Evolutionary conservation across 2,797 vertebrate genomes (phyloP).

Genomic region (Paratrypauchen microcephalus): DNA sequence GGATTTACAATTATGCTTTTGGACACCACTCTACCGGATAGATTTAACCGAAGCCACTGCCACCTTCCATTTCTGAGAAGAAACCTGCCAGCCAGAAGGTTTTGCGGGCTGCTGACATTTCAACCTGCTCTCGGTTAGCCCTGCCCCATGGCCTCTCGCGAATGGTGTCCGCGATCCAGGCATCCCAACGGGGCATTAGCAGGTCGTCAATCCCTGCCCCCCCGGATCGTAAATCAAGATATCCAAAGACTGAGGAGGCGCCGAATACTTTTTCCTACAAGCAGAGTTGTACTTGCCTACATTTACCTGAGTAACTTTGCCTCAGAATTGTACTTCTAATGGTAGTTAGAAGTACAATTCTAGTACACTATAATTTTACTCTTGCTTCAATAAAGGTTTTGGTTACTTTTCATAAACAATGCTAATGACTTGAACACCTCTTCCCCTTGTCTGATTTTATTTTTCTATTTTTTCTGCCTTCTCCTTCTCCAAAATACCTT

Average conservation of each 20-base stretch:
- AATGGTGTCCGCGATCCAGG: conserved; percentile 55
- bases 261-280: conserved; percentile 56
- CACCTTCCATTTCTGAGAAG: conserved; percentile 71
- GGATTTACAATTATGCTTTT: conserved; percentile 65
- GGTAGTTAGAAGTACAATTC: too few relatives aligned
- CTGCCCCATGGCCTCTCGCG: conserved; percentile 39
- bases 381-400: too few relatives aligned
- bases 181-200: conserved; percentile 62
- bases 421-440: too few relatives aligned
- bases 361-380: too few relatives aligned
- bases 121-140: conserved; percentile 57
- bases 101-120: conserved; percentile 69
- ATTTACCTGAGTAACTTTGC: too few relatives aligned
- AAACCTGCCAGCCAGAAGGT: conserved; percentile 58
- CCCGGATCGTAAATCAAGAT: conserved; percentile 65
- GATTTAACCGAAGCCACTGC: conserved; percentile 54
- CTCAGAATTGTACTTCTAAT: too few relatives aligned
- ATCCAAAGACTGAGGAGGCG: conserved; percentile 63
- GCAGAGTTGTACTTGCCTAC: background rate
- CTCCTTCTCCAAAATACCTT: too few relatives aligned
- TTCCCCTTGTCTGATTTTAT: too few relatives aligned
- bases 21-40: conserved; percentile 33
- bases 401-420: too few relatives aligned
- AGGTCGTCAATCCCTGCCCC: conserved; percentile 49
- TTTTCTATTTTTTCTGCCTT: too few relatives aligned